Base-by-base conservation (phyloP, 2,888 invertebrate species). In the Cyclophora albipunctata region DNA sequence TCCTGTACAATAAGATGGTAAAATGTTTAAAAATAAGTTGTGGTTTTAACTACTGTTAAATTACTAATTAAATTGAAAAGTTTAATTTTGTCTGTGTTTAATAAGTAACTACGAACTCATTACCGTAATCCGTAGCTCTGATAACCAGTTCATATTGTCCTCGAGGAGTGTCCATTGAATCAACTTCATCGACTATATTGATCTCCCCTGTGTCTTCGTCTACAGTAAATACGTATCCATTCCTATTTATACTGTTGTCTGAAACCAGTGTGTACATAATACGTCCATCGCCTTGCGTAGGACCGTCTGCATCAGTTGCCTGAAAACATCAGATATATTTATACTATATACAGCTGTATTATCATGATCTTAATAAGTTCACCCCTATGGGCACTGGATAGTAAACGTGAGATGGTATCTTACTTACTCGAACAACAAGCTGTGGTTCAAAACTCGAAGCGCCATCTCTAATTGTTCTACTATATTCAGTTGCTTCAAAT, bases 381-480 rank as follows among this genome's bases (percentile, higher is more conserved):
- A 2, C 20, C 20, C 20, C 20, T 20, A 20, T 20, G 20, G 20
- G 20, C 20, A 20, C 20, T 20, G 20, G 20, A 20, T 2, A 20
- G 20, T 20, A 20, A 20, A 20, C 20, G 20, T 20, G 20, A 20
- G 1, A 20, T 20, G 20, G 20, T 20, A 20, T 20, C 20, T 45
- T 43, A 66, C 81, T 73, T 71, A 90, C 93, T 74, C 92, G 90
- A 5, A 96, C 91, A 58, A 93, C 91, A 63, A 96, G 91, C 54
- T 95, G 94, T 0, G 96, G 95, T 59, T 95, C 93, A 71, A 96
- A 95, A 59, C 90, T 91, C 0, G 90, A 90, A 0, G 93, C 93
- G 0, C 93, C 94, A 71, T 96, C 96, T 52, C 94, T 89, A 4
- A 96, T 92, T 0, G 93, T 94, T 50, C 95, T 87, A 34, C 91